Evolutionary conservation across 2,797 vertebrate species (phyloP), one percentile per base, ranked within the genome.

Genomic region (Neomorphus geoffroyi): DNA sequence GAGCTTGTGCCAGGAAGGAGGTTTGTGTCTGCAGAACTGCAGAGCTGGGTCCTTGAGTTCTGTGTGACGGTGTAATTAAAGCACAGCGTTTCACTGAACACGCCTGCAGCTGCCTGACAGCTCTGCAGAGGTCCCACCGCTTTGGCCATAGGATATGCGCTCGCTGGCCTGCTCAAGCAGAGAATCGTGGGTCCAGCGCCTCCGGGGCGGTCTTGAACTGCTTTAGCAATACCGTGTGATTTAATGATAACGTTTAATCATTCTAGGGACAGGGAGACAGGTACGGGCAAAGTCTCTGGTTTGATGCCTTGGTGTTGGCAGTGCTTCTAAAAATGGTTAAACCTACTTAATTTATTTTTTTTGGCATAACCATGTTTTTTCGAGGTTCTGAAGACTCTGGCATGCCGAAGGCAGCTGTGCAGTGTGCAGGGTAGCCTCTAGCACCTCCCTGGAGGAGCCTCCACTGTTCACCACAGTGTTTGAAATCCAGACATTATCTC

Each of bases 261-360:
- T 86, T 54, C 69, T 58, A 53, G 80, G 88, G 67, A 57, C 82
- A 64, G 81, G 35, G 69, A 94, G 90, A n/a, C 93, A 93, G 77
- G 92, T 90, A 96, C 60, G 86, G 96, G 87, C 94, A 94, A 73
- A 88, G 70, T 26, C 72, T 80, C 37, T 77, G 77, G 50, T 81
- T 86, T 82, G 84, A 80, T 1, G 45, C 60, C 73, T 73, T 66
- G 48, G 17, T 81, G 22, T 84, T 96, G 94, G 92, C 95, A 90
- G 53, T 27, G 57, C 73, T 95, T 95, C 81, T 93, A 28, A 93
- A 91, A 93, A 80, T 81, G 45, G 66, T 81, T 65, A 83, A 89
- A 71, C 54, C 35, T 73, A 51, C 60, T 71, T 54, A 15, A 53
- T 60, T 48, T 60, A 67, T 54, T 64, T 66, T 73, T 30, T 72